Evolutionary conservation across 2,113 vertebrate genomes (phyloP).

Genomic region (Phyllostomus hastatus): DNA sequence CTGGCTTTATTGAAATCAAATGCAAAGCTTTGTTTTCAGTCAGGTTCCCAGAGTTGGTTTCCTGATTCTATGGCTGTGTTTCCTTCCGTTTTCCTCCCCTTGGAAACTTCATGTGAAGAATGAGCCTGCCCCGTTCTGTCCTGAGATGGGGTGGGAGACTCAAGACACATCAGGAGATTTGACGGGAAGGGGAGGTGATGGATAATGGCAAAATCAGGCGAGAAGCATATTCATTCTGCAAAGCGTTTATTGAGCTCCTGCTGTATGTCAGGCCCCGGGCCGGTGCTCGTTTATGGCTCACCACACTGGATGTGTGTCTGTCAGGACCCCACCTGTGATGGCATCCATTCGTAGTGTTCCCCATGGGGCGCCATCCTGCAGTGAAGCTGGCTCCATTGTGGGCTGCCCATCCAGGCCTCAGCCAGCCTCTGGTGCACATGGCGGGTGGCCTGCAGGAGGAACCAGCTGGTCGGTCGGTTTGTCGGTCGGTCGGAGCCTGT

Average conservation of each 20-base stretch:
- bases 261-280: not conserved
- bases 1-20: not conserved
- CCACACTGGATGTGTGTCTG: not conserved
- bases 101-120: not conserved
- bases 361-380: accelerated
- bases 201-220: not conserved
- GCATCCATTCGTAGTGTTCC: not conserved
- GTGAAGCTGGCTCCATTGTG: accelerated
- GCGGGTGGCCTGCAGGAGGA: accelerated
- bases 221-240: not conserved
- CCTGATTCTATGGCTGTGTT: not conserved
- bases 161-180: not conserved
- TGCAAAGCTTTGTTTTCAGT: not conserved
- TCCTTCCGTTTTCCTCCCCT: not conserved
- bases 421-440: accelerated
- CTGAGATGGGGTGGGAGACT: not conserved
- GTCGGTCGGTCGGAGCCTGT: too few relatives aligned
- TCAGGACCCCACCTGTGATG: not conserved
- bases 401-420: accelerated
- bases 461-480: not conserved
- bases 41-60: not conserved
- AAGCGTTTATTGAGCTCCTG: not conserved
- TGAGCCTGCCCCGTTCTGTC: not conserved
- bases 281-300: not conserved
- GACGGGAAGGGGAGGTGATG: not conserved